Evolutionary conservation across 1,140 invertebrate species (phyloP), one percentile per base, ranked within the genome.

Genomic region (Holotrichia oblita): DNA sequence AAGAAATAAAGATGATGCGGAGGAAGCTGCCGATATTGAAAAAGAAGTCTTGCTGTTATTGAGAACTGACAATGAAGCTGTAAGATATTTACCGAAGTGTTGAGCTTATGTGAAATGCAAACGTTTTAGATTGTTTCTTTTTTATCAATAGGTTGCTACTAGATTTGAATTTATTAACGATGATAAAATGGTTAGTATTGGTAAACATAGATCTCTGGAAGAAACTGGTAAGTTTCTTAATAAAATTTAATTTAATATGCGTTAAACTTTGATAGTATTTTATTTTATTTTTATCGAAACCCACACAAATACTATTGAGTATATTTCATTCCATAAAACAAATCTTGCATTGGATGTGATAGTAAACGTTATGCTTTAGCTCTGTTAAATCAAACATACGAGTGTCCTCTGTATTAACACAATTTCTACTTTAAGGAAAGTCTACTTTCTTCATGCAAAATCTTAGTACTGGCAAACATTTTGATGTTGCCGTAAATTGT

Each of bases 1-100:
- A 40, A 81, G 74, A 22, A 86, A 86, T 73, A 81, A 81, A 17
- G 81, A 85, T 72, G 55, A 82, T 27, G 69, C 73, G 4, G 79
- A 85, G 3, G 82, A 85, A 61, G 81, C 79, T 0, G 81, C 80
- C 24, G 69, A 81, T 48, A 64, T 86, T 20, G 81, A 85, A 77
- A 85, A 84, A 74, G 86, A 86, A 79, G 74, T 87, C 55, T 81
- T 83, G 77, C 83, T 81, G 77, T 80, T 87, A 34, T 76, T 87
- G 20, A 80, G 82, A 34, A 83, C 80, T 34, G 86, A 87, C 80
- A 78, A 83, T 27, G 83, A 85, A 75, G 85, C 86, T 17, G 85
- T 85, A 79, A 81, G 81, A 17, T 22, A 74, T 44, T 73, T 74
- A 17, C n/a, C 40, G 7, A 55, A 3, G 34, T 27, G 27, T 61